Percentiles rank a stretch among this genome's conserved stretches.
These are phyloP conservation scores for Columba guinea DNA, from an alignment of 2,797 vertebrate genomes.

Conservation along the genomic window DNA sequence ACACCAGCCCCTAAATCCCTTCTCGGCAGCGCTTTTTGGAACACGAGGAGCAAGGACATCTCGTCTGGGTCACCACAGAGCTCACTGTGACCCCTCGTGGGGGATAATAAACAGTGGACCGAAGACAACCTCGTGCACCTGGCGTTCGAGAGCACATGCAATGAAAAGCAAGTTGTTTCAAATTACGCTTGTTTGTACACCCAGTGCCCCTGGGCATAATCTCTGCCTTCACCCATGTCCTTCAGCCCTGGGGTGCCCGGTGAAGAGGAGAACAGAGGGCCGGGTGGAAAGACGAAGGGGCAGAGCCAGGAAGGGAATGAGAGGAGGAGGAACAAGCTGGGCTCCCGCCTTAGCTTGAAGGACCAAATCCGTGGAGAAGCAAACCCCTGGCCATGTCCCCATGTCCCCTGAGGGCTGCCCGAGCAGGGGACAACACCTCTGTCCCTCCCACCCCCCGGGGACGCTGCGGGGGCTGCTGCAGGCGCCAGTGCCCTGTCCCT, in stretches of 20 bases:
- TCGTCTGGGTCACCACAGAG: not conserved
- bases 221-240: not conserved
- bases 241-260: not conserved
- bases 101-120: not conserved
- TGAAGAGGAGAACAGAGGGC: not conserved
- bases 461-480: not conserved
- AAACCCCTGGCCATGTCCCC: not conserved
- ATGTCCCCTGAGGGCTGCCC: not conserved
- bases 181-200: not conserved
- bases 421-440: not conserved
- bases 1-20: not conserved
- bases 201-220: not conserved
- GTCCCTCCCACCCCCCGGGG: not conserved
- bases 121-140: not conserved
- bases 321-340: not conserved
- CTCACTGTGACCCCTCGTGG: not conserved
- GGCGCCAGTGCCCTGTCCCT: fast-evolving
- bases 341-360: not conserved
- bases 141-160: not conserved
- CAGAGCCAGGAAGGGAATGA: not conserved
- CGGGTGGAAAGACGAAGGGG: not conserved
- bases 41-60: not conserved
- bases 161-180: not conserved
- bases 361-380: fast-evolving
- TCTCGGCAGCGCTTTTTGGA: not conserved